A percentile compares a stretch with the other conserved stretches of the same genome.
phyloP scores from a whole-genome alignment of 2,797 vertebrate genomes.

The Eutrigla gurnardus region DNA sequence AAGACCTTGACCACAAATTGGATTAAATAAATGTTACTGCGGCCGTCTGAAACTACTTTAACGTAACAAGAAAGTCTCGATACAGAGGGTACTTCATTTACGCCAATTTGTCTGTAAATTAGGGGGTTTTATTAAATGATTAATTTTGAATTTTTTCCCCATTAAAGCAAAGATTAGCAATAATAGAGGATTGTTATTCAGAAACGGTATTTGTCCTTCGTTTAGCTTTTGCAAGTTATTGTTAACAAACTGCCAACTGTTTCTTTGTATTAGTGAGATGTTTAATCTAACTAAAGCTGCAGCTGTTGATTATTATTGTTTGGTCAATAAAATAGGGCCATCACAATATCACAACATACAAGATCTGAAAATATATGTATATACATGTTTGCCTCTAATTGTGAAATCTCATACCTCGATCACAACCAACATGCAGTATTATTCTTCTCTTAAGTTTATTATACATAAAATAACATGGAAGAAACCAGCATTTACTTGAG shows the following conservation, averaged over 20 bases:
- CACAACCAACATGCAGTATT: not conserved
- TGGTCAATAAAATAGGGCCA: not conserved
- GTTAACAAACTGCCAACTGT: conserved; percentile 14
- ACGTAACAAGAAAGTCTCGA: conserved; percentile 62
- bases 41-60: conserved; percentile 63
- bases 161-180: conserved; percentile 64
- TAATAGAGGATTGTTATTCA: conserved; percentile 63
- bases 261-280: conserved; percentile 13
- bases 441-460: not conserved
- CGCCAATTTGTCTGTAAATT: conserved; percentile 74
- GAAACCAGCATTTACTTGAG: not conserved
- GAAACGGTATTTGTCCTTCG: conserved; percentile 58
- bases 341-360: not conserved
- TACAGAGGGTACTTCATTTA: conserved; percentile 71
- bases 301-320: not conserved
- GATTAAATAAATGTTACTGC: conserved; percentile 80
- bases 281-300: not conserved
- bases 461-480: not conserved
- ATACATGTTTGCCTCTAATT: not conserved
- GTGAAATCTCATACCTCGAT: not conserved
- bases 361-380: not conserved
- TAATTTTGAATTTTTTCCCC: conserved; percentile 62
- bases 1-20: conserved; percentile 81
- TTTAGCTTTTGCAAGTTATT: conserved; percentile 36
- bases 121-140: conserved; percentile 63